Evolutionary conservation across 2,888 invertebrate genomes (phyloP), one percentile per base, ranked within the genome.

Genomic region (Platycheirus albimanus): DNA sequence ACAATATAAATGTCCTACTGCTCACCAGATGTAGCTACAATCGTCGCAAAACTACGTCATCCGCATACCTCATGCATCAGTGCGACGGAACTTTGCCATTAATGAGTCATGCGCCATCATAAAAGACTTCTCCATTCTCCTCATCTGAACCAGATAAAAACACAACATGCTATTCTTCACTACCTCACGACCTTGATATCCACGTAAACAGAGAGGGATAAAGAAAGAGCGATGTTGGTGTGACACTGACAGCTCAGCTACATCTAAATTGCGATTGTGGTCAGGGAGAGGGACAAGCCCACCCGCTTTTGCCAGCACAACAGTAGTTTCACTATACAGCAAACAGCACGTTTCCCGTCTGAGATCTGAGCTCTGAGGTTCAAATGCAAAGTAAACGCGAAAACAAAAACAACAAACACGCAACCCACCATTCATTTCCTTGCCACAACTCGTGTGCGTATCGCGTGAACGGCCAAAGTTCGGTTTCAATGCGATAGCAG

Each of bases 121-220:
- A 61, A 19, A n/a, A 33, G 61, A n/a, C 30, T 52, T 61, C 52
- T 20, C 20, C 54, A n/a, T n/a, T n/a, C 33, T 54, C 19, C 43
- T 61, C 56, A 33, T 33, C 43, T 30, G 7, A 66, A 28, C 13
- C 30, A 43, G n/a, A 54, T 4, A 43, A 58, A 58, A 70, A 64
- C 70, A 76, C 66, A 70, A 64, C 70, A 76, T 71, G 66, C 38
- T 38, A 51, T 63, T 69, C 69, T 61, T 63, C 19, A 17, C 41
- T 49, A 61, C 61, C 52, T 56, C 24, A 52, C 70, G 80, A 81
- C 80, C 80, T 81, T 81, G 80, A 75, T 45, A 52, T 74, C 64
- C 66, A 71, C 80, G 71, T 71, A 71, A 71, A 66, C 75, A 80
- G 70, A 70, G 70, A 70, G 69, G 15, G 41, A 69, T 20, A 11